Conservation (phyloP, 2,888 invertebrate genomes). For the Trissoscelio sp. region DNA sequence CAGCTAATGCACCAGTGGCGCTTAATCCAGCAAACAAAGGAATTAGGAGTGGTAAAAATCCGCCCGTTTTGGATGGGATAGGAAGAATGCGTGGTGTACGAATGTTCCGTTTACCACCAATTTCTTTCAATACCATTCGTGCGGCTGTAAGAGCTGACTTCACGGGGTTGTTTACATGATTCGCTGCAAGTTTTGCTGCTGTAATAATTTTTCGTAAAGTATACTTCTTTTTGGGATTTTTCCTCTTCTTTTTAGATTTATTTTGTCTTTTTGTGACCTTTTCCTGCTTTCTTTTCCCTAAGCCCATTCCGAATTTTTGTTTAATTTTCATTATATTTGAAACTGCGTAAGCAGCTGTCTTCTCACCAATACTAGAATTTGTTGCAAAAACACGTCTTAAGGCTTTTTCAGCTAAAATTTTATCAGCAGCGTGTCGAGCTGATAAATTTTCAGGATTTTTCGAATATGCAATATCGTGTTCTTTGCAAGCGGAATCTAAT, state of each 20-base stretch:
- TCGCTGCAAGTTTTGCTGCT: conserved; percentile 11
- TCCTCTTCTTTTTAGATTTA: background rate
- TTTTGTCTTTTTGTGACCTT: conserved; percentile 5
- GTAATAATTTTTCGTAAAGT: conserved; percentile 12
- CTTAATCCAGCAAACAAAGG: conserved; percentile 72
- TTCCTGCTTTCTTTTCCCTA: background rate
- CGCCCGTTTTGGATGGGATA: conserved; percentile 54
- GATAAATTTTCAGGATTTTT: conserved; percentile 13
- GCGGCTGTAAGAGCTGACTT: conserved; percentile 7
- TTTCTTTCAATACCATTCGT: background rate
- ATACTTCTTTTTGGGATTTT: background rate
- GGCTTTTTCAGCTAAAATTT: conserved; percentile 75
- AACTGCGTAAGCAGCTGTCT: conserved; percentile 40
- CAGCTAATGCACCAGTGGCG: conserved; percentile 76
- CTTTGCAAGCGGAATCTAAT: too few relatives aligned
- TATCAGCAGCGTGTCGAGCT: conserved; percentile 71
- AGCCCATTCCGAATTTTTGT: conserved; percentile 53
- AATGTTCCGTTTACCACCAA: conserved; percentile 5
- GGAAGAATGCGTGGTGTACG: conserved; percentile 17
- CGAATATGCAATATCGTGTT: conserved; percentile 21
- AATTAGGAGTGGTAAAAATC: conserved; percentile 71
- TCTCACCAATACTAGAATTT: conserved; percentile 68
- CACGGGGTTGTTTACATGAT: background rate
- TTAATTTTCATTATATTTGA: conserved; percentile 29
- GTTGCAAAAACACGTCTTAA: conserved; percentile 73